Base-by-base conservation (phyloP, 2,113 vertebrate genomes). In the Brachirus orientalis region DNA sequence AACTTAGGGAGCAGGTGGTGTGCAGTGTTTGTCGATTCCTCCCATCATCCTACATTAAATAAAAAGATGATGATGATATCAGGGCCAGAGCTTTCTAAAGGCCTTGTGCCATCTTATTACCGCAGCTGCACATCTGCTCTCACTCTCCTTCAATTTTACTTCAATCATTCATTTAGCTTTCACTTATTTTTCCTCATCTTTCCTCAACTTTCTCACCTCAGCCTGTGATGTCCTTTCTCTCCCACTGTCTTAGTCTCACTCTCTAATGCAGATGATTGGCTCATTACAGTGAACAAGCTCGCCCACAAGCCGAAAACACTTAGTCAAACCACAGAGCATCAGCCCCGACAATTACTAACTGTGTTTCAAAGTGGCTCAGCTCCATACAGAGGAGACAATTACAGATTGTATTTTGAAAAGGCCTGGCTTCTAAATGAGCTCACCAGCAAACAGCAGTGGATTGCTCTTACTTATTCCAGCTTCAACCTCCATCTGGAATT, bases 1-100 rank as follows among this genome's bases (percentile, higher is more conserved):
- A 64, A 81, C 33, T 72, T 45, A 50, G 50, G 62, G 36, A 80
- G 66, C 59, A 75, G 62, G 63, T 77, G 79, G 19, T 48, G 63
- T 37, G 18, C 1, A 2, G 7, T 53, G 37, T 73, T 55, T 70
- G 47, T 35, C 28, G 18, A 61, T 59, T 44, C n/a, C n/a, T 41
- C 38, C 17, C 37, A 28, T 67, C 44, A 55, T 44, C 28, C 36
- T 70, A 44, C 60, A 76, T 78, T 66, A 61, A 66, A 73, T 28
- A 47, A 48, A 65, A 51, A 20, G 46, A 70, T 19, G 58, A 58
- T 69, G 48, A 62, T 66, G 63, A 61, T 52, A 52, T 59, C 36
- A n/a, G 4, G 10, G 47, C 28, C 14, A 13, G 10, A 45, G 17
- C 10, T 19, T n/a, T 72, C 14, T 17, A 50, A 54, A 59, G 2